Evolutionary conservation across 2,797 vertebrate species (phyloP).

Genomic region (Coendou prehensilis): DNA sequence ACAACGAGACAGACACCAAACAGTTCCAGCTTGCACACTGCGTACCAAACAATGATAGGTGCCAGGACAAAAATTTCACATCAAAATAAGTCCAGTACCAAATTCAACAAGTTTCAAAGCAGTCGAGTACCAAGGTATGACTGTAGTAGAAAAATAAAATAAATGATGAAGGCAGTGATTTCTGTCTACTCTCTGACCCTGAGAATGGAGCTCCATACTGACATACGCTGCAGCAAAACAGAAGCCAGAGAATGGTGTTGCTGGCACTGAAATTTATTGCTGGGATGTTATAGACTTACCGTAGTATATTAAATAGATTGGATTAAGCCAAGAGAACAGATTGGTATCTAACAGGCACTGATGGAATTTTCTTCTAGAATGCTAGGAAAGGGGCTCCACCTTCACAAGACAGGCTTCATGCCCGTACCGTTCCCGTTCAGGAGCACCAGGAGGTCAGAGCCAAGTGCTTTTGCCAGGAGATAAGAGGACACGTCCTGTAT

Average conservation of each 20-base stretch:
- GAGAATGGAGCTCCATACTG: neutral
- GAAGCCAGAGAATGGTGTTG: constrained; percentile 4
- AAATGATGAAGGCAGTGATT: neutral
- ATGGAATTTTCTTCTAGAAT: constrained; percentile 69
- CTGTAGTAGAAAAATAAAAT: constrained; percentile 33
- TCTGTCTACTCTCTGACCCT: neutral
- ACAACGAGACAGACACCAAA: neutral
- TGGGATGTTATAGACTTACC: constrained; percentile 33
- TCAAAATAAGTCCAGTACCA: neutral
- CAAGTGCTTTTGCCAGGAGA: constrained; percentile 9
- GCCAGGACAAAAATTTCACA: neutral
- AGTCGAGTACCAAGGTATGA: neutral
- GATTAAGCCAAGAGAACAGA: constrained; percentile 41
- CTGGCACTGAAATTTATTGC: constrained; percentile 41
- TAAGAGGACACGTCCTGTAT: neutral
- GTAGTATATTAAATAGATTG: constrained; percentile 7
- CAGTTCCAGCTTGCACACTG: neutral
- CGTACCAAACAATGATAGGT: neutral
- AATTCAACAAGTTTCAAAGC: neutral
- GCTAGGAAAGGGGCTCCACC: neutral
- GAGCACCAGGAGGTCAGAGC: neutral
- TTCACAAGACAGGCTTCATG: neutral
- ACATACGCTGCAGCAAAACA: constrained; percentile 27
- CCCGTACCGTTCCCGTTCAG: neutral
- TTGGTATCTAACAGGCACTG: neutral